phyloP scores from a whole-genome alignment of 2,797 vertebrate genomes.

The Paratrypauchen microcephalus region DNA sequence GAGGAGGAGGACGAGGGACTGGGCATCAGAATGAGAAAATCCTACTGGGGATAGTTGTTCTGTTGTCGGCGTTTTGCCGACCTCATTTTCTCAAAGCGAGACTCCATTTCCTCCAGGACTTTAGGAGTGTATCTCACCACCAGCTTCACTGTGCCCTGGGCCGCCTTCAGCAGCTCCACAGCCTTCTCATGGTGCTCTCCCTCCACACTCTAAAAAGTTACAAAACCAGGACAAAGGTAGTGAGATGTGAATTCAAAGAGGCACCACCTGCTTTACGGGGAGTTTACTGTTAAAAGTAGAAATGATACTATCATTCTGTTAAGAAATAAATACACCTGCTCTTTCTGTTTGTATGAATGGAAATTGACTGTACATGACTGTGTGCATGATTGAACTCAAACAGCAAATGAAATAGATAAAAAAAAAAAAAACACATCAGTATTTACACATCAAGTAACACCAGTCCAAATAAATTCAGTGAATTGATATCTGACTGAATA shows the following conservation, averaged over 20 bases:
- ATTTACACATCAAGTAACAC: background rate
- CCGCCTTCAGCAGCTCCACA: constrained; percentile 96
- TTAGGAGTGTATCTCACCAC: constrained; percentile 98
- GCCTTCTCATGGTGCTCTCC: constrained; percentile 98
- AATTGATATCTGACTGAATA: background rate
- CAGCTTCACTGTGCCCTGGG: constrained; percentile 95
- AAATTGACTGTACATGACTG: no score
- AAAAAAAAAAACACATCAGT: background rate
- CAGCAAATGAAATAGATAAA: background rate
- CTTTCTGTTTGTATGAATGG: no score
- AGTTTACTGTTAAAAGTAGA: constrained; percentile 10
- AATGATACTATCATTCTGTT: background rate
- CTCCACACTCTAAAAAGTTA: constrained; percentile 87
- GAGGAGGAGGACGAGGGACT: constrained; percentile 45
- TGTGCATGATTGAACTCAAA: no score
- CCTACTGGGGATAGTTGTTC: constrained; percentile 86
- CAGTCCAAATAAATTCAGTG: background rate
- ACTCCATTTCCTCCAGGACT: constrained; percentile 98
- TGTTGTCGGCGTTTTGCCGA: constrained; percentile 97
- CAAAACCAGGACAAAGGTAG: constrained; percentile 5
- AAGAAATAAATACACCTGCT: background rate
- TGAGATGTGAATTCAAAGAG: constrained; percentile 15
- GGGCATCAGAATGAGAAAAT: constrained; percentile 52
- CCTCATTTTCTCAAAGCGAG: constrained; percentile 98
- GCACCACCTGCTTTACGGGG: constrained; percentile 1